A percentile compares a stretch with the other conserved stretches of the same genome.
These are phyloP conservation scores for Thrips palmi DNA, from an alignment of 1,140 invertebrate genomes.

Conservation along the genomic window DNA sequence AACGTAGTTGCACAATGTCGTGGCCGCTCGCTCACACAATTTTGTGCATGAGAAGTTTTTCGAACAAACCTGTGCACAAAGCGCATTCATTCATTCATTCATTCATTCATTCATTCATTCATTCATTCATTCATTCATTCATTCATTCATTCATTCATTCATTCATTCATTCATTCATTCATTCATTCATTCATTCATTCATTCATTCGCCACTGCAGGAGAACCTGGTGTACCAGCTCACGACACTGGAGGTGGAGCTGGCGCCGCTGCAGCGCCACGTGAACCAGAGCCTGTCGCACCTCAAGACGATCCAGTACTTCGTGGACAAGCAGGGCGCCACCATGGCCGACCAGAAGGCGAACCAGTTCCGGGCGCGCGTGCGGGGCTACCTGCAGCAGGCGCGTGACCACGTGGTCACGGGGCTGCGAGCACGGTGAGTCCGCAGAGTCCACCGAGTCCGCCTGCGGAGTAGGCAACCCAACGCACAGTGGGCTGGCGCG, in stretches of 20 bases:
- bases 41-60: slow-evolving; percentile 3
- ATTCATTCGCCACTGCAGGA: slow-evolving; percentile 30
- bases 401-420: not conserved
- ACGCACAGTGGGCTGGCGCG: too few species aligned
- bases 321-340: slow-evolving; percentile 50
- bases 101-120: not conserved
- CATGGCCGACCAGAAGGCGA: slow-evolving; percentile 38
- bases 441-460: not conserved
- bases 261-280: slow-evolving; percentile 43
- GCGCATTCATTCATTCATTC: not conserved
- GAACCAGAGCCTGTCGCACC: slow-evolving; percentile 49
- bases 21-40: not conserved
- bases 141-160: not conserved
- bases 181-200: not conserved
- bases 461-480: not conserved
- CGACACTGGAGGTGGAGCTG: slow-evolving; percentile 48
- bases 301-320: slow-evolving; percentile 54
- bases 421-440: not conserved
- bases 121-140: not conserved
- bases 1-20: not conserved
- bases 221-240: slow-evolving; percentile 50
- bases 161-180: not conserved
- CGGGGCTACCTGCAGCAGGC: not conserved
- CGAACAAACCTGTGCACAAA: not conserved
- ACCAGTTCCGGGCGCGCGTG: not conserved